Percentiles rank a stretch among this genome's conserved stretches.
These are phyloP conservation scores for Tinamus major DNA, from an alignment of 2,797 vertebrate species.

Conservation along the genomic window DNA sequence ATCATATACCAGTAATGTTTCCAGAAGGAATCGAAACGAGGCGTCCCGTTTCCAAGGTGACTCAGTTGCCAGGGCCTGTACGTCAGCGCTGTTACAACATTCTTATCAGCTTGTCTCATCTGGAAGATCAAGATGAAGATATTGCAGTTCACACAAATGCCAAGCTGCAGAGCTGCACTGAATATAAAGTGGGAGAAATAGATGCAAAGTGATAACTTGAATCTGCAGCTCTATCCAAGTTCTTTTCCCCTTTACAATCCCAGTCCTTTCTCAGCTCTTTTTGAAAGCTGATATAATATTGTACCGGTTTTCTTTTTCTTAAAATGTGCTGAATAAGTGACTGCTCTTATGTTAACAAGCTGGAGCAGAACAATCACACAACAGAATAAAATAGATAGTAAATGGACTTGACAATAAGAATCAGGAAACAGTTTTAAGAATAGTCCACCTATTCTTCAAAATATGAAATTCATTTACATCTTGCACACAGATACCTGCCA, in stretches of 20 bases:
- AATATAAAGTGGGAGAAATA: background rate
- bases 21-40: conserved; percentile 81
- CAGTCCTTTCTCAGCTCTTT: background rate
- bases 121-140: conserved; percentile 64
- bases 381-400: background rate
- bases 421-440: background rate
- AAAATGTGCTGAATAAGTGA: background rate
- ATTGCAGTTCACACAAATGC: background rate
- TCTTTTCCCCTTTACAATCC: background rate
- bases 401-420: background rate
- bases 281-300: background rate
- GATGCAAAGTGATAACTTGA: background rate
- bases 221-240: background rate
- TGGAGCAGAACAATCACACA: background rate
- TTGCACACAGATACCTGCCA: background rate
- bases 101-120: conserved; percentile 92
- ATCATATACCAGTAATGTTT: conserved; percentile 82
- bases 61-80: conserved; percentile 94
- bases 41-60: conserved; percentile 84
- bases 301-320: background rate
- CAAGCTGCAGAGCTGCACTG: background rate
- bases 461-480: background rate
- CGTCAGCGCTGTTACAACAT: conserved; percentile 91
- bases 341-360: background rate
- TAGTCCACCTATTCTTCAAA: background rate